phyloP scores from a whole-genome alignment of 2,888 invertebrate species.

The Aspidiotus rigidus region DNA sequence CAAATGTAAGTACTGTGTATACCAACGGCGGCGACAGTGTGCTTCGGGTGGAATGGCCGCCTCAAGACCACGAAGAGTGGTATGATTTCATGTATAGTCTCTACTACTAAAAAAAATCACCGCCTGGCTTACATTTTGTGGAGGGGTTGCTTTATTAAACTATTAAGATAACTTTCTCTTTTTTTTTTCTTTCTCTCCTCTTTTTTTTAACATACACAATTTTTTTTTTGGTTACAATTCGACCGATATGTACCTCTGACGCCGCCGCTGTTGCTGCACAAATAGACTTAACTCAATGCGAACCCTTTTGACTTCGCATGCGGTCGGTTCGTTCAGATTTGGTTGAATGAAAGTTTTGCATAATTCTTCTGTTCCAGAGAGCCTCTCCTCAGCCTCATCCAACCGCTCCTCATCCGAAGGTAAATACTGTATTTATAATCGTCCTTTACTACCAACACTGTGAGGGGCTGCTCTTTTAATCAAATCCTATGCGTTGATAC shows the following conservation, averaged over 20 bases:
- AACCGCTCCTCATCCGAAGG: constrained; percentile 38
- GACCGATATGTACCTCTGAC: neutral
- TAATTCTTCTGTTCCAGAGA: constrained; percentile 36
- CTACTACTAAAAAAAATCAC: neutral
- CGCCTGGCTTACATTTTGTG: neutral
- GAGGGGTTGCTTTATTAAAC: neutral
- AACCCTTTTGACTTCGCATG: neutral
- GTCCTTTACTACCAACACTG: too few relatives aligned
- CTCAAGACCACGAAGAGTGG: constrained; percentile 1
- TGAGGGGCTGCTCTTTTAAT: too few relatives aligned
- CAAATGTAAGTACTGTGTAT: constrained; percentile 34
- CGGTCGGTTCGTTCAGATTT: neutral
- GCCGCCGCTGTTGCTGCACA: neutral
- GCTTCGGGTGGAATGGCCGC: neutral
- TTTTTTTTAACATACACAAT: too few relatives aligned
- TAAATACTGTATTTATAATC: constrained; percentile 20
- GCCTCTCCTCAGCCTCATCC: constrained; percentile 43
- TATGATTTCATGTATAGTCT: constrained; percentile 8
- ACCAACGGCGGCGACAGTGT: neutral
- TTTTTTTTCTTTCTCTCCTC: neutral
- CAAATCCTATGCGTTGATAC: too few relatives aligned
- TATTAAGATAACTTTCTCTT: neutral
- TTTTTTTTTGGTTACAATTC: too few relatives aligned
- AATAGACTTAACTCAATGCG: too few relatives aligned
- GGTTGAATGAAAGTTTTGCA: neutral